phyloP scores from a whole-genome alignment of 2,888 invertebrate genomes.

The Phytoseiulus persimilis region DNA sequence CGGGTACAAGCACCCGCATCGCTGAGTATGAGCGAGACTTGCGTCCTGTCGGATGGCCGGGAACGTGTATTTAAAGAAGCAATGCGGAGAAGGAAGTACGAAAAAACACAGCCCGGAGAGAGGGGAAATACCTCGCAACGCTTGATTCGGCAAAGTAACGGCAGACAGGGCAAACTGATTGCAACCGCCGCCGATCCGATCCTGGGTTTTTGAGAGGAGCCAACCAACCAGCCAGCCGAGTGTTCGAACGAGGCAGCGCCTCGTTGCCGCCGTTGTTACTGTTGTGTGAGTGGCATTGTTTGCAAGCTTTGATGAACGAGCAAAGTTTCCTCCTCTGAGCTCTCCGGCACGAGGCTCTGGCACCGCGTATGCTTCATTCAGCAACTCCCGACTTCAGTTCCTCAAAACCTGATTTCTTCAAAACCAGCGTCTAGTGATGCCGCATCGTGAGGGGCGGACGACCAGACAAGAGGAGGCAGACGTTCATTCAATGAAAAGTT shows the following conservation, averaged over 20 bases:
- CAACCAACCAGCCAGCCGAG: not conserved
- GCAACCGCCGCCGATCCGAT: not conserved
- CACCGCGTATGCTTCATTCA: not conserved
- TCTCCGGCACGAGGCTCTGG: not conserved
- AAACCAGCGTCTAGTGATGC: not conserved
- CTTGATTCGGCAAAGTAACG: not conserved
- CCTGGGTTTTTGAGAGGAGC: not conserved
- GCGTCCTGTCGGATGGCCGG: not conserved
- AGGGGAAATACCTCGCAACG: not conserved
- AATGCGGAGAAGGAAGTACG: not conserved
- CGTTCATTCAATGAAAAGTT: not conserved
- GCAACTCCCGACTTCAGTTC: not conserved
- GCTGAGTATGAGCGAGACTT: not conserved
- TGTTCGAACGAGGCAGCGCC: not conserved
- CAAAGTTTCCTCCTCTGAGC: not conserved
- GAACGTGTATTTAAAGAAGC: not conserved
- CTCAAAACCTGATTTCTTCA: not conserved
- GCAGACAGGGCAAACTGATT: not conserved
- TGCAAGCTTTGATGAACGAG: slow-evolving; percentile 5
- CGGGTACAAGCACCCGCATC: not conserved
- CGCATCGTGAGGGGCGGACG: not conserved
- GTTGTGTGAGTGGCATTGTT: slow-evolving; percentile 5
- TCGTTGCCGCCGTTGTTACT: not conserved
- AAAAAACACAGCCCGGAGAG: not conserved
- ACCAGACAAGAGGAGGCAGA: not conserved